A percentile compares a stretch with the other conserved stretches of the same genome.
Evolutionary conservation across 2,888 invertebrate genomes (phyloP).

Genomic region (Aphidoletes aphidimyza): DNA sequence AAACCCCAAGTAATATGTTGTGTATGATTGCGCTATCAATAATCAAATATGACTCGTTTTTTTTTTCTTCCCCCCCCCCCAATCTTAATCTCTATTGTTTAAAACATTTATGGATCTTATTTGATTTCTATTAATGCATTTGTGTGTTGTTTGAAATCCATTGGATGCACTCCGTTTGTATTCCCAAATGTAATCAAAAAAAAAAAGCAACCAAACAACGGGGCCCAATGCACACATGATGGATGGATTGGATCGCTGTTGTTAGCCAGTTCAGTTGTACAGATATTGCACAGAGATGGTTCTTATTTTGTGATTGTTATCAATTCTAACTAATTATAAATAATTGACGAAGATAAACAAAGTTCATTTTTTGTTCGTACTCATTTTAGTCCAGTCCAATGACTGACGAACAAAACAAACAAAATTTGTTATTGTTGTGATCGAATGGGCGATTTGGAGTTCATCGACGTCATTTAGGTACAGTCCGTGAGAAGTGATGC

Average conservation of each 20-base stretch:
- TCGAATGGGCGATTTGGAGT: neutral
- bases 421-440: constrained; percentile 16
- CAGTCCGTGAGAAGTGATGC: neutral
- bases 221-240: neutral
- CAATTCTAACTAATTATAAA: constrained; percentile 52
- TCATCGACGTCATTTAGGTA: neutral
- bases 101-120: neutral
- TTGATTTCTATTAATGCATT: constrained; percentile 31
- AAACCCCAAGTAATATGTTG: neutral
- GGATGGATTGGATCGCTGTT: constrained; percentile 2
- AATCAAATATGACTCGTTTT: constrained; percentile 33
- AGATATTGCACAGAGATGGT: constrained; percentile 13
- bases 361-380: neutral
- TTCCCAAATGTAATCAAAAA: neutral
- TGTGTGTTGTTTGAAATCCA: too few relatives aligned
- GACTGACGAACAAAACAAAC: neutral
- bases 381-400: neutral
- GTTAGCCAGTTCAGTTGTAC: neutral
- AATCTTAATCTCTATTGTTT: constrained; percentile 42
- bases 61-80: neutral
- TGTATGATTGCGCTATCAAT: constrained; percentile 17
- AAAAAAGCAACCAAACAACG: neutral
- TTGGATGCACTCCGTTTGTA: too few relatives aligned
- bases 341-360: constrained; percentile 53
- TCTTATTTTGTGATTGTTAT: constrained; percentile 37